Conservation (phyloP, 2,113 vertebrate species). For the Fulmarus glacialis region DNA sequence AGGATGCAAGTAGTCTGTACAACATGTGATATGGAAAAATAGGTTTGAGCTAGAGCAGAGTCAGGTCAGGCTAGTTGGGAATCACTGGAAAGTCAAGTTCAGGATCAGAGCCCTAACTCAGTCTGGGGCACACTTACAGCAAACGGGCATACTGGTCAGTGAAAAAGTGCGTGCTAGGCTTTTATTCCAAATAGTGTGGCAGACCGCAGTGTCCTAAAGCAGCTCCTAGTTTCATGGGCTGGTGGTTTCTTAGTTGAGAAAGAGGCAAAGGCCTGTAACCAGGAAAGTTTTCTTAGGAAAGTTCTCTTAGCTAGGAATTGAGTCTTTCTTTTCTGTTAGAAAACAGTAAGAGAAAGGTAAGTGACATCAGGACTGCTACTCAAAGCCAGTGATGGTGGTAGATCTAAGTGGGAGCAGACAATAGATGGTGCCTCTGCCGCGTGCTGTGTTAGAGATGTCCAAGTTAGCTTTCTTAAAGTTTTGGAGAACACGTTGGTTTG, state of each 20-base stretch:
- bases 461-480: background rate
- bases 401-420: background rate
- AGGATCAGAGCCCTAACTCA: background rate
- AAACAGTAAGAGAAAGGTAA: background rate
- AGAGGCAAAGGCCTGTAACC: background rate
- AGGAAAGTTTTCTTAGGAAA: background rate
- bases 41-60: background rate
- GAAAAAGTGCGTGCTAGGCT: fast-evolving
- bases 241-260: background rate
- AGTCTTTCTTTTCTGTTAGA: background rate
- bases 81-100: background rate
- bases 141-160: background rate
- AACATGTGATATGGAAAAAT: background rate
- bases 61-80: background rate
- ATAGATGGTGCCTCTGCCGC: background rate
- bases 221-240: background rate
- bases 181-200: background rate
- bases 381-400: background rate
- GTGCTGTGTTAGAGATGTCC: background rate
- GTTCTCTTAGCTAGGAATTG: background rate
- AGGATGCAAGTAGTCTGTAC: background rate
- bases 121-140: background rate
- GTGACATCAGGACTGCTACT: background rate
- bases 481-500: background rate
- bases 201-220: background rate